Base-by-base conservation (phyloP, 2,797 vertebrate genomes). In the Helicolenus hilgendorfi region DNA sequence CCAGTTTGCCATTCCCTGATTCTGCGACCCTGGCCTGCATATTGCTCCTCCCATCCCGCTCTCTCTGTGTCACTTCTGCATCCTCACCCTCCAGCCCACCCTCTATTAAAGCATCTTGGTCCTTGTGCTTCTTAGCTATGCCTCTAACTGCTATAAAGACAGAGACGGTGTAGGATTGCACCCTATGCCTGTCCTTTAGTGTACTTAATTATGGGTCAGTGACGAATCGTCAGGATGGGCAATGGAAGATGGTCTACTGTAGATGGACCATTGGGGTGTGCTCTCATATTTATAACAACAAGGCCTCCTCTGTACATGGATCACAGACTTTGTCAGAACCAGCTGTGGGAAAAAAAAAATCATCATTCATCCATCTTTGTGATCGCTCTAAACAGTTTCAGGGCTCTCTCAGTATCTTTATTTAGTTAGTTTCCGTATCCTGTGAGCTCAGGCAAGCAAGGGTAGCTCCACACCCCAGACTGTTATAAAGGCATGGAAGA, bases 1-100 rank as follows among this genome's bases (percentile, higher is more conserved):
- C 93, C 99, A 99, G 97, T 99, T 99, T 96, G 98, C 98, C 89
- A 99, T 99, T 94, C 99, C 98, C 2, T 99, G 98, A 98, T 89
- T 88, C 70, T 79, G 10, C 27, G 0, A 72, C 77, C 72, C 73
- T 77, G 84, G 60, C 82, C 91, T 58, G 26, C 81, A 82, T 81
- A 81, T 84, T 59, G 59, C 75, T 89, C 41, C 85, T 94, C 88
- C 86, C 83, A 75, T 67, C 92, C 74, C 60, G 82, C 92, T 89
- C 91, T 89, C 84, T 89, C 72, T 79, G 58, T 92, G 86, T 90
- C 80, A 71, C 92, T 84, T 83, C 89, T 92, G 91, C 92, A 91
- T 89, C 92, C 72, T 86, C 79, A 91, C 86, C 89, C 69, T 92
- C 85, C 89, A 70, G 92, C 77, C 69, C 84, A 84, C 59, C 79